Base-by-base conservation (phyloP, 2,888 invertebrate genomes). In the Platycheirus rosarum region DNA sequence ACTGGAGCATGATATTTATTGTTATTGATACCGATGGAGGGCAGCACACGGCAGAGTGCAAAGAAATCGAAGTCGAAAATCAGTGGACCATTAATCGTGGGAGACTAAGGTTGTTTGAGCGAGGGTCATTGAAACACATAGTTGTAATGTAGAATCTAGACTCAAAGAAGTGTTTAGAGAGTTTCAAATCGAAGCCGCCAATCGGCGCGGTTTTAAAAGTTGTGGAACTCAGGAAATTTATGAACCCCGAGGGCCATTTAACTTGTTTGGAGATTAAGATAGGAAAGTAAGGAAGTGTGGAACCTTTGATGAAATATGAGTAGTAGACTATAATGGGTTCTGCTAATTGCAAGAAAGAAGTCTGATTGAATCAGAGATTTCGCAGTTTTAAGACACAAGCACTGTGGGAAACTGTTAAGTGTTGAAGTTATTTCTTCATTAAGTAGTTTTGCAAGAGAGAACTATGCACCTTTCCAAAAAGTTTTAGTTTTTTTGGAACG, bases 1-100 rank as follows among this genome's bases (percentile, higher is more conserved):
- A 82, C 82, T 82, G 77, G 77, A 82, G 82, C 82, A 68, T 68
- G 71, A 73, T 82, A 73, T 82, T 82, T 82, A 82, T 82, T 55
- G 77, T 68, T 77, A 82, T 77, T 77, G 77, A 77, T 77, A 77
- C 23, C 23, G 23, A 23, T 29, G 53, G 29, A 75, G 70, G 48
- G 40, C 62, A 44, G 26, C 35, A 23, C 0, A 3, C 2, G 3
- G 1, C 23, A 23, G 3, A 23, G 2, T 23, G 29, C 20, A 11
- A 40, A 62, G 62, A 66, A 62, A 73, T 71, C 77, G 42, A 80
- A 76, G 57, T 49, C 63, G 2, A 16, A 68, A 68, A 29, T 68
- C 77, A 73, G 40, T 71, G 49, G 62, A 77, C 66, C 82, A 63
- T 40, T 40, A 73, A 68, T 66, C 71, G 71, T 71, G 82, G 66